Evolutionary conservation across 2,888 invertebrate species (phyloP), one percentile per base, ranked within the genome.

Genomic region (Polymixis lichenea): DNA sequence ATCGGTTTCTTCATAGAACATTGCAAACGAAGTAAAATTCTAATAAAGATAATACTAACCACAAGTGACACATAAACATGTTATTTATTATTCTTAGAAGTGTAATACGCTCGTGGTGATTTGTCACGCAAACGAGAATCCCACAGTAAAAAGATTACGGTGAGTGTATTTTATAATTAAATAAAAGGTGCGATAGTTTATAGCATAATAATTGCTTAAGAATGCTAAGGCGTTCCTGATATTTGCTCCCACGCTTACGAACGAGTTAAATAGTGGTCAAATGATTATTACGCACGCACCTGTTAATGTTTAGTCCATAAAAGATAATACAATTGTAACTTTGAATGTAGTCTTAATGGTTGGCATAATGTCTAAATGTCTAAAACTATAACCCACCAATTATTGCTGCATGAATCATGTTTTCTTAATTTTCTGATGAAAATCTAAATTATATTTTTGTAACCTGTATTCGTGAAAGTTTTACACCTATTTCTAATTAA

Each of bases 161-260:
- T 28, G n/a, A 67, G 51, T 76, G 68, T 77, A 75, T 74, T 84
- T 84, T 75, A 80, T 83, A 62, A 84, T 77, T 72, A 66, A 61
- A 72, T 80, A 53, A 77, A 55, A 70, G 65, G 38, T 73, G 32
- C 46, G 43, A 72, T 83, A 53, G 49, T 72, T 83, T 73, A 83
- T 70, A 74, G 80, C 58, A 55, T 56, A 62, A 80, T 66, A 77
- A 77, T 83, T 76, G 51, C 32, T 49, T 66, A 46, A 64, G 62
- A 82, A 64, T 61, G 43, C 66, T 53, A 55, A 70, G 53, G 65
- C 62, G 32, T 51, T 25, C 32, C 19, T 65, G 70, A 65, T 76
- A 73, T 73, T 56, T 73, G 55, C 73, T 80, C 71, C 77, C 80
- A 83, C 71, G 84, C 68, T 72, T 68, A 60, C 51, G 72, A 61